Percentiles rank a stretch among this genome's conserved stretches.
phyloP scores from a whole-genome alignment of 2,113 vertebrate species.

The Trogon surrucura region DNA sequence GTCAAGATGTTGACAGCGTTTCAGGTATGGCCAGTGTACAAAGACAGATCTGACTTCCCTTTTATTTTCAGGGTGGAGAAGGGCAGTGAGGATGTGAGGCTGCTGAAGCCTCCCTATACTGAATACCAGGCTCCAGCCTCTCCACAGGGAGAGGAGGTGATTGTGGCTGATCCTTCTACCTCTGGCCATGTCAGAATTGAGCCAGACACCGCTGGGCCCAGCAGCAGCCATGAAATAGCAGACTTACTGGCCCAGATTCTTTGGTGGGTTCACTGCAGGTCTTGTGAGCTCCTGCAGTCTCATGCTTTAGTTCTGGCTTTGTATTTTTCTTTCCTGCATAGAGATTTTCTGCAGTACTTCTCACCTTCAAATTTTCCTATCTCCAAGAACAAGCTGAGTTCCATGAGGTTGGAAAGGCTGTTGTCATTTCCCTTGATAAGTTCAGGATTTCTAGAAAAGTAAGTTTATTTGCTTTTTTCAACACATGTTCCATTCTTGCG shows the following conservation, averaged over 20 bases:
- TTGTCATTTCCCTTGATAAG: conserved; percentile 95
- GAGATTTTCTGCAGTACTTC: conserved; percentile 95
- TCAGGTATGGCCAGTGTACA: too few relatives aligned
- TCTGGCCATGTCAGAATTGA: conserved; percentile 87
- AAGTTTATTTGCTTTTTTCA: neutral
- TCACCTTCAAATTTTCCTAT: conserved; percentile 94
- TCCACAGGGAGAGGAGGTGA: conserved; percentile 73
- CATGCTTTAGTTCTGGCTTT: neutral
- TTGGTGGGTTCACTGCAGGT: conserved; percentile 76
- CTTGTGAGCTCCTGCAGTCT: neutral
- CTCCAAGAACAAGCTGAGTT: conserved; percentile 94
- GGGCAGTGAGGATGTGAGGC: too few relatives aligned
- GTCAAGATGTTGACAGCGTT: too few relatives aligned
- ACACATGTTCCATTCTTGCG: neutral
- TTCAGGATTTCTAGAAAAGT: conserved; percentile 11
- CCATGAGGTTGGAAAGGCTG: conserved; percentile 92
- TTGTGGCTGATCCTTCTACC: conserved; percentile 78
- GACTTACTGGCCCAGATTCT: conserved; percentile 82
- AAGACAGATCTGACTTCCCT: too few relatives aligned
- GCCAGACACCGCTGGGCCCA: conserved; percentile 92
- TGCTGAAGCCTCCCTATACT: too few relatives aligned
- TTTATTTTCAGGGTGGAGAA: too few relatives aligned
- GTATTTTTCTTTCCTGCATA: conserved; percentile 66
- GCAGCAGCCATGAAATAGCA: conserved; percentile 87
- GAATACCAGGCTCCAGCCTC: conserved; percentile 84